phyloP scores from a whole-genome alignment of 1,140 invertebrate genomes.

The Drosophila santomea region DNA sequence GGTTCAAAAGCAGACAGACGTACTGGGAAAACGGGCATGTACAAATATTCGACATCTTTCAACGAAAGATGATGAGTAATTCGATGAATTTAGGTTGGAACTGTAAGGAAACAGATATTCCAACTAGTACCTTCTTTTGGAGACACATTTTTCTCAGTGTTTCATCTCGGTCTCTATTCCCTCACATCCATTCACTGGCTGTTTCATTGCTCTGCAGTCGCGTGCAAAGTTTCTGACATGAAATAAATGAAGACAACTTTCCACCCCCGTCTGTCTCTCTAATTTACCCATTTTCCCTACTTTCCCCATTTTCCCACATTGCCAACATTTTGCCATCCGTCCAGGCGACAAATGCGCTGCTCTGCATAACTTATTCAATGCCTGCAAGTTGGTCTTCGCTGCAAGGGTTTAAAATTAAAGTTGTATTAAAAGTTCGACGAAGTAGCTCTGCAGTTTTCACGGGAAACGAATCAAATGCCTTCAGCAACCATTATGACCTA shows the following conservation, averaged over 20 bases:
- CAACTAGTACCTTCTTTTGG: neutral
- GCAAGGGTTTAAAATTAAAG: slow-evolving; percentile 15
- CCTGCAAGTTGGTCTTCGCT: slow-evolving; percentile 50
- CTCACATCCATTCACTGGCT: slow-evolving; percentile 3
- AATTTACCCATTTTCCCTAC: slow-evolving; percentile 8
- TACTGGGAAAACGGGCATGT: neutral
- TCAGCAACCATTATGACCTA: slow-evolving; percentile 2
- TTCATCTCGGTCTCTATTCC: neutral
- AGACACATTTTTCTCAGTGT: slow-evolving; percentile 5
- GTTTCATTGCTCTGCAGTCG: slow-evolving; percentile 4
- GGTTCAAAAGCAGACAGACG: neutral
- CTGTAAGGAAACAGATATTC: too few relatives aligned
- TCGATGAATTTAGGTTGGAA: too few relatives aligned
- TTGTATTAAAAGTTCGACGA: too few relatives aligned
- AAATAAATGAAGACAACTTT: slow-evolving; percentile 65
- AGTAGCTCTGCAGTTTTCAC: too few relatives aligned
- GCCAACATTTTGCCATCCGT: neutral
- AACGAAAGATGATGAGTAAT: too few relatives aligned
- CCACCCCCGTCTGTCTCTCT: neutral
- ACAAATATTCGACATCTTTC: too few relatives aligned
- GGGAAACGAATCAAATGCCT: too few relatives aligned
- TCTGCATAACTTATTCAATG: slow-evolving; percentile 62
- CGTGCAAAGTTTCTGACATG: slow-evolving; percentile 59
- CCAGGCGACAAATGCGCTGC: slow-evolving; percentile 40
- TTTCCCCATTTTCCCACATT: neutral